phyloP scores from a whole-genome alignment of 2,797 vertebrate genomes.

The Anabas testudineus region DNA sequence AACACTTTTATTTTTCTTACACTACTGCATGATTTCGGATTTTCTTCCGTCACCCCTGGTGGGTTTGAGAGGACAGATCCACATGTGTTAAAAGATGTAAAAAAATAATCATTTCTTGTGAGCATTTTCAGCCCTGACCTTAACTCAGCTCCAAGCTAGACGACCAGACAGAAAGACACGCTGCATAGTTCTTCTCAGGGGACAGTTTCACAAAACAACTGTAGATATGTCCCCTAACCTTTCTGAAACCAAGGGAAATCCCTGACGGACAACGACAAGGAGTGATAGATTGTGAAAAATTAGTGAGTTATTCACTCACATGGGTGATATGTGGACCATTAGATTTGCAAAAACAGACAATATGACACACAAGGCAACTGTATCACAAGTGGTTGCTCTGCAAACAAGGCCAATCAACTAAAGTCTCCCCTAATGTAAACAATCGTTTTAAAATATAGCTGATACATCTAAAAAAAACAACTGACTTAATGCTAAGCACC shows the following conservation, averaged over 20 bases:
- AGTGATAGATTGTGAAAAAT: conserved; percentile 57
- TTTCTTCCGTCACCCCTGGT: conserved; percentile 41
- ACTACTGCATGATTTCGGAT: conserved; percentile 61
- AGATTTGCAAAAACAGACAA: conserved; percentile 18
- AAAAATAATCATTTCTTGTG: conserved; percentile 23
- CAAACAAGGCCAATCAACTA: conserved; percentile 59
- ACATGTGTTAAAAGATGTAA: conserved; percentile 45
- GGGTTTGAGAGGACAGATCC: conserved; percentile 47
- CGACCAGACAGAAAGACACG: conserved; percentile 40
- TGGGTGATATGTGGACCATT: conserved; percentile 19
- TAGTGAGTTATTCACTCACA: conserved; percentile 21
- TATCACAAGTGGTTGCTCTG: conserved; percentile 17
- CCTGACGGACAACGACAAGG: conserved; percentile 55
- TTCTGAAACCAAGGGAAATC: conserved; percentile 36
- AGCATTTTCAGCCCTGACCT: conserved; percentile 61
- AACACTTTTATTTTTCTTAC: conserved; percentile 64
- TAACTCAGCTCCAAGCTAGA: conserved; percentile 55
- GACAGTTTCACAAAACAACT: conserved; percentile 67
- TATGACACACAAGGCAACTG: conserved; percentile 22
- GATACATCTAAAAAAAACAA: conserved; percentile 48
- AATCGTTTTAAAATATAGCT: conserved; percentile 43
- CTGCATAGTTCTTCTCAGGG: conserved; percentile 57
- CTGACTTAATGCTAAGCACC: conserved; percentile 50
- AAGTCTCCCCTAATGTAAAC: conserved; percentile 56
- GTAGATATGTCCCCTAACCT: conserved; percentile 66